Evolutionary conservation across 2,797 vertebrate species (phyloP).

Genomic region (Phrynocephalus guinanensis): DNA sequence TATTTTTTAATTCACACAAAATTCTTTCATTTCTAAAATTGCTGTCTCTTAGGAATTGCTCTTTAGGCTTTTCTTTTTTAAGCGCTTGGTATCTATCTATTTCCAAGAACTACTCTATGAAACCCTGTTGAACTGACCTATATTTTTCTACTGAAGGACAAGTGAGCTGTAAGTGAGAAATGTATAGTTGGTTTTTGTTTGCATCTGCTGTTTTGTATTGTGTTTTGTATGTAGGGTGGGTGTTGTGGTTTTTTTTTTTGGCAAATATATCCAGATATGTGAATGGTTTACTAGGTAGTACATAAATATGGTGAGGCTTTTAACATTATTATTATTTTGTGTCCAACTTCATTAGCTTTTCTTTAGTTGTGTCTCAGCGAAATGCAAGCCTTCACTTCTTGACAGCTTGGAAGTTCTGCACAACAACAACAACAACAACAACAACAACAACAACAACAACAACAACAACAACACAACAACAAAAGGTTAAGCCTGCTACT

Average conservation of each 20-base stretch:
- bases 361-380: neutral
- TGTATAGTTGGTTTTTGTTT: no score
- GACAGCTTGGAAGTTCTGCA: neutral
- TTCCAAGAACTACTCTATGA: conserved; percentile 47
- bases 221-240: neutral
- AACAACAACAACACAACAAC: neutral
- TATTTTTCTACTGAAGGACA: conserved; percentile 63
- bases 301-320: neutral
- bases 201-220: no score
- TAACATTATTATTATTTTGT: neutral
- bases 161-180: conserved; percentile 17
- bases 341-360: neutral
- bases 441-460: neutral
- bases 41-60: conserved; percentile 37
- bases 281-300: neutral
- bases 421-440: neutral
- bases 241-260: no score
- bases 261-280: neutral
- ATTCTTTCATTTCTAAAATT: conserved; percentile 1
- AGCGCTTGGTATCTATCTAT: neutral
- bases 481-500: neutral
- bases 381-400: neutral
- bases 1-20: conserved; percentile 15
- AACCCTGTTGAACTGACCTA: conserved; percentile 63
- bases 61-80: conserved; percentile 14